Evolutionary conservation across 2,113 vertebrate species (phyloP), one percentile per base, ranked within the genome.

Genomic region (Dissostichus mawsoni): DNA sequence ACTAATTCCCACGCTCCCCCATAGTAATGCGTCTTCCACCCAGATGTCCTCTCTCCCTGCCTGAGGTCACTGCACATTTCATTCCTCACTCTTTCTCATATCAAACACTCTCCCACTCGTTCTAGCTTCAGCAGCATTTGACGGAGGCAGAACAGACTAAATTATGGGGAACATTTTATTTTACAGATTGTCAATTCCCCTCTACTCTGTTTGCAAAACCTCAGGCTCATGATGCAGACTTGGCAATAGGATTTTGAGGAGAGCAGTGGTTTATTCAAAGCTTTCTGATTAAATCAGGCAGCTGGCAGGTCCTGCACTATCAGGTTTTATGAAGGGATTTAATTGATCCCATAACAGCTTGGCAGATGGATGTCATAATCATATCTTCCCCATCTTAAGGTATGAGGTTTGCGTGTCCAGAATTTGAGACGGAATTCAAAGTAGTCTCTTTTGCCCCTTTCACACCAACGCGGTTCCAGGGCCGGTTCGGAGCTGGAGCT

Each of bases 371-470:
- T 74, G 14, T 68, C n/a, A 74, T 71, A 62, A 81, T 85, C 59
- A 58, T 56, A 72, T 80, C 64, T 71, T 80, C 67, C 69, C 74
- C 52, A 65, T 70, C 59, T 82, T 71, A 72, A 84, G 76, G 23
- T 65, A 45, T 64, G 33, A 74, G 63, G 25, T 58, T 64, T 80
- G 33, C 74, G 69, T 13, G 51, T 33, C 41, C 74, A 58, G 76
- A 90, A 83, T 87, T 70, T 70, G 44, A 81, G 89, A 84, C 83
- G 2, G 75, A 72, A 88, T 59, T 18, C 57, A 69, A 80, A 62
- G 33, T 36, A 61, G 51, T 83, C 74, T 88, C 41, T 63, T 41
- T 41, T 20, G 20, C 20, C 20, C 20, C 20, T 20, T 20, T 20
- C 20, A 20, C 20, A 20, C 20, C 20, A 20, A 20, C 20, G 20